These are phyloP conservation scores for Chaetodon auriga DNA, from an alignment of 2,113 vertebrate species.

Conservation along the genomic window DNA sequence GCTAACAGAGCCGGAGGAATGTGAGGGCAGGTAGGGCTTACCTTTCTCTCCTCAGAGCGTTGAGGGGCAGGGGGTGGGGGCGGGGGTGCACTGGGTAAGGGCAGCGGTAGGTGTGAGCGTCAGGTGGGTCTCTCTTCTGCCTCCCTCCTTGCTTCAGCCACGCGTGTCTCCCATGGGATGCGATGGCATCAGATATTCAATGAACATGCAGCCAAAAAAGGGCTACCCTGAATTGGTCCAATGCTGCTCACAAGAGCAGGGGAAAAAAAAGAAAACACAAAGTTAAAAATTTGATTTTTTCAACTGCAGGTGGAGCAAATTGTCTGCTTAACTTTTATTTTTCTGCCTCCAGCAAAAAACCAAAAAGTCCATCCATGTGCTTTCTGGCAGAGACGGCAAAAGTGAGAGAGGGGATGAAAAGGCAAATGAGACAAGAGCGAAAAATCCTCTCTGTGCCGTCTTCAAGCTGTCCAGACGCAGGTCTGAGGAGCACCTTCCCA, in stretches of 20 bases:
- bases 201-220: slow-evolving; percentile 71
- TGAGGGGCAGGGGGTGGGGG: slow-evolving; percentile 18
- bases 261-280: slow-evolving; percentile 26
- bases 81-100: slow-evolving; percentile 33
- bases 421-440: slow-evolving; percentile 44
- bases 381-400: slow-evolving; percentile 64
- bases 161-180: slow-evolving; percentile 77
- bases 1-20: slow-evolving; percentile 23
- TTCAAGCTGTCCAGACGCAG: slow-evolving; percentile 79
- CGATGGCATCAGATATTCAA: slow-evolving; percentile 72
- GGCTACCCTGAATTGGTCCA: slow-evolving; percentile 65
- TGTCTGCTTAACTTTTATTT: slow-evolving; percentile 62
- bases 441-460: slow-evolving; percentile 78
- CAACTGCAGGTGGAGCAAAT: slow-evolving; percentile 65
- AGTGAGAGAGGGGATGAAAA: slow-evolving; percentile 34
- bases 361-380: slow-evolving; percentile 78
- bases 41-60: slow-evolving; percentile 71
- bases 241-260: slow-evolving; percentile 62
- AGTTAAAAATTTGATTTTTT: slow-evolving; percentile 50
- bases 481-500: slow-evolving; percentile 86
- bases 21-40: slow-evolving; percentile 66
- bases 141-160: slow-evolving; percentile 80
- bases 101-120: slow-evolving; percentile 70
- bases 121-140: slow-evolving; percentile 79
- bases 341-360: slow-evolving; percentile 70